Conservation (phyloP, 2,113 vertebrate species). For the Rissa tridactyla region DNA sequence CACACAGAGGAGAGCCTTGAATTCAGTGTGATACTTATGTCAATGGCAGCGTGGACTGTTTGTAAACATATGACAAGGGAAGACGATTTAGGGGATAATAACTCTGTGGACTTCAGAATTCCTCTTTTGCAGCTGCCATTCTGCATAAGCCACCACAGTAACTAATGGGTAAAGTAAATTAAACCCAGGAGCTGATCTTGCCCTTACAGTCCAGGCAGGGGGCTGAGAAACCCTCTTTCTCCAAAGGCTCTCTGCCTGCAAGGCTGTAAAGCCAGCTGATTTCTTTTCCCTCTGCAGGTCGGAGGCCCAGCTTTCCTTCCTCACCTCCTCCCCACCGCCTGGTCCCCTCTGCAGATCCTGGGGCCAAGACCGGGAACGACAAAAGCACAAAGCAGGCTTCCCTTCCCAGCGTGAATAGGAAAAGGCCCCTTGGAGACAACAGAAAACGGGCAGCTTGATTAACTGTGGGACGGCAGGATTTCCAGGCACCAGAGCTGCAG, state of each 20-base stretch:
- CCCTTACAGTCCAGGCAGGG: background rate
- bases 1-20: background rate
- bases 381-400: background rate
- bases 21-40: background rate
- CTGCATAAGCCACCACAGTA: background rate
- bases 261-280: background rate
- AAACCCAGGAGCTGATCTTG: background rate
- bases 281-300: background rate
- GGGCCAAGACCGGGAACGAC: background rate
- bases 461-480: background rate
- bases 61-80: background rate
- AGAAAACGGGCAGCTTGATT: background rate
- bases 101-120: background rate
- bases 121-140: background rate
- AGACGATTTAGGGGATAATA: background rate
- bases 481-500: background rate
- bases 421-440: background rate
- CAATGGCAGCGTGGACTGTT: background rate
- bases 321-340: background rate
- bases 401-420: background rate
- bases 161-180: background rate
- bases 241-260: background rate
- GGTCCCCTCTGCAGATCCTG: background rate
- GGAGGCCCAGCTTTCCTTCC: background rate
- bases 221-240: background rate